These are phyloP conservation scores for Intellagama lesueurii DNA, from an alignment of 2,797 vertebrate genomes.

Conservation along the genomic window DNA sequence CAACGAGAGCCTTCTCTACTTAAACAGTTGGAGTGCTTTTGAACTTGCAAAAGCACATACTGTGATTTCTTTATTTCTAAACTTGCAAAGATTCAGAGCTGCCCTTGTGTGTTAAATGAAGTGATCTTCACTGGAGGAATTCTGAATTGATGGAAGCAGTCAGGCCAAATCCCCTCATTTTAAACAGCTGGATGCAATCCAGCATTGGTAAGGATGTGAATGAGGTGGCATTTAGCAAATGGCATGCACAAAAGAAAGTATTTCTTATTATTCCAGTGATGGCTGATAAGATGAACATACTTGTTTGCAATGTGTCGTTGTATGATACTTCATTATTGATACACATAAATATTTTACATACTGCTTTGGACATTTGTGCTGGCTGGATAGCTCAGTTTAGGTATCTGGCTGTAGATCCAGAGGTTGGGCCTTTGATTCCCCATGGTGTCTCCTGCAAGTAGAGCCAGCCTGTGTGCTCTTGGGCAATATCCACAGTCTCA, in stretches of 20 bases:
- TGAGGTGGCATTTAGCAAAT: not conserved
- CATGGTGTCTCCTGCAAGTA: no score
- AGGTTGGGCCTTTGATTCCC: no score
- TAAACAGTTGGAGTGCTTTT: constrained; percentile 51
- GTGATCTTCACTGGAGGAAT: not conserved
- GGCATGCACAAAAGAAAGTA: not conserved
- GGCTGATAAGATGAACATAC: no score
- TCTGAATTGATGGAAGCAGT: fast-evolving
- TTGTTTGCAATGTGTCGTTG: not conserved
- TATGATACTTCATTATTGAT: not conserved
- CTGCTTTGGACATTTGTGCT: not conserved
- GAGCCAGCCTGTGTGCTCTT: no score
- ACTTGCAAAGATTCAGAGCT: not conserved
- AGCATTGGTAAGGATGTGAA: not conserved
- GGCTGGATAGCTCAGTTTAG: no score
- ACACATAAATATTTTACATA: not conserved
- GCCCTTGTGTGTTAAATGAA: constrained; percentile 4
- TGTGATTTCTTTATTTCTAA: constrained; percentile 34
- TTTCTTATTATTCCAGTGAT: not conserved
- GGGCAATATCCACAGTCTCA: no score
- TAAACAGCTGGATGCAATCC: not conserved
- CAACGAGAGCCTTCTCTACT: constrained; percentile 47
- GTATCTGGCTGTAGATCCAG: no score
- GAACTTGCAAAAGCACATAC: constrained; percentile 49
- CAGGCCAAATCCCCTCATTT: not conserved